Base-by-base conservation (phyloP, 2,113 vertebrate species). In the Scortum barcoo region DNA sequence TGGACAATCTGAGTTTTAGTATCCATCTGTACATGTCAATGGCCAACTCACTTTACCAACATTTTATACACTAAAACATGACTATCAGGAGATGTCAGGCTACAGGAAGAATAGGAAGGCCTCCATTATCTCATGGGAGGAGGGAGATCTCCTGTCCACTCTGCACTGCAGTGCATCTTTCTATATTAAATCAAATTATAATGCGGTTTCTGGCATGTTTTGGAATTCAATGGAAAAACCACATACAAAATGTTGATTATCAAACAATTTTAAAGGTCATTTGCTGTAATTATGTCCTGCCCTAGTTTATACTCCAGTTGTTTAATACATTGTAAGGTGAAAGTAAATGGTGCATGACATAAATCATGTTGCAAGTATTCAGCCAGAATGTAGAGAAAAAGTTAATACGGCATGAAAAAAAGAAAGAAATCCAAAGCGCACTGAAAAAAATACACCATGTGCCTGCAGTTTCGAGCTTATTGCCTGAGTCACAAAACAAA, bases 401-500 rank as follows among this genome's bases (percentile, higher is more conserved):
- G 1, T 22, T 5, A 42, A 63, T 17, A 54, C 14, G 14, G 20
- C 26, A 76, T 6, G 13, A 46, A 16, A 16, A 46, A 16, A 48
- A 46, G 5, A 16, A 46, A 16, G 19, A 50, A 72, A 40, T 57
- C 13, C n/a, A n/a, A 74, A 68, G 65, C 33, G 33, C 73, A 73
- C 50, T 51, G 63, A 56, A 44, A 38, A 51, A 72, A 60, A 22
- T 7, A 65, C 24, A 82, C 33, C 0, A 22, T 42, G 40, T 50
- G 54, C 61, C 42, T 38, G 67, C 72, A 84, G 61, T 50, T 48
- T 46, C 1, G 7, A 71, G 65, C 36, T 61, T 36, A 66, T n/a
- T 70, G 61, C 24, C 69, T 14, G 2, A 78, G 65, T 77, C 58
- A 71, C 30, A 78, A 76, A 78, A 84, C 83, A 77, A 85, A 70